Percentiles rank a stretch among this genome's conserved stretches.
Evolutionary conservation across 2,888 invertebrate genomes (phyloP).

Genomic region (Trichogramma evanescens): DNA sequence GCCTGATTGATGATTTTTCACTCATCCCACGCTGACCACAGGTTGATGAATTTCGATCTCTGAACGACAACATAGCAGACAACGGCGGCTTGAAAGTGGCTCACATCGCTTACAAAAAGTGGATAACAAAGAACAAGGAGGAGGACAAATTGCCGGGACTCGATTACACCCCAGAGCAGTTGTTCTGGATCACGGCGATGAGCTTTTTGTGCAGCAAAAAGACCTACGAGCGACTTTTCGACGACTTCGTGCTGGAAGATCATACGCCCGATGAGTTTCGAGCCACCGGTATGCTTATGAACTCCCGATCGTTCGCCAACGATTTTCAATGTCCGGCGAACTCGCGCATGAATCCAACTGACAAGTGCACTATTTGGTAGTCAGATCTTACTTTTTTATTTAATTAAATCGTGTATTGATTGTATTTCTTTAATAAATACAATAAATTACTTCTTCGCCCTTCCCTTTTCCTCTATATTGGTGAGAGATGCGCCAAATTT

Average conservation of each 20-base stretch:
- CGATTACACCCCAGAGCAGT: conserved; percentile 37
- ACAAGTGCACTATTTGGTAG: conserved; percentile 24
- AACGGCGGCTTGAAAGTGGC: conserved; percentile 75
- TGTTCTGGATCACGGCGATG: conserved; percentile 44
- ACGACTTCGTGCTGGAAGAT: neutral
- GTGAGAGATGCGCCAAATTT: too few relatives aligned
- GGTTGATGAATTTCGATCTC: conserved; percentile 59
- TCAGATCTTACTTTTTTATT: conserved; percentile 1
- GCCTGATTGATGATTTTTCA: neutral
- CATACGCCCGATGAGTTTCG: conserved; percentile 9
- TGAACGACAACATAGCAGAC: conserved; percentile 82
- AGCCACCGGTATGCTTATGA: conserved; percentile 22
- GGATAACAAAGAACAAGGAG: conserved; percentile 59
- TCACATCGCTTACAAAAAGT: conserved; percentile 63
- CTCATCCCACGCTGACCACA: conserved; percentile 29
- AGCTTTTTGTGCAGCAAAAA: conserved; percentile 21
- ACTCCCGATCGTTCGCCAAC: conserved; percentile 22
- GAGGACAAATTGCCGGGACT: conserved; percentile 34
- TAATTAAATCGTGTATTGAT: neutral
- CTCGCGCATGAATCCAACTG: conserved; percentile 23
- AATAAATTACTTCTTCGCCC: neutral
- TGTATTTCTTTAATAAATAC: neutral
- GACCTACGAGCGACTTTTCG: neutral
- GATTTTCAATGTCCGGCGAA: conserved; percentile 20
- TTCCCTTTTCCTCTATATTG: neutral